These are phyloP conservation scores for Calliphora vicina DNA, from an alignment of 1,140 invertebrate species.

Conservation along the genomic window DNA sequence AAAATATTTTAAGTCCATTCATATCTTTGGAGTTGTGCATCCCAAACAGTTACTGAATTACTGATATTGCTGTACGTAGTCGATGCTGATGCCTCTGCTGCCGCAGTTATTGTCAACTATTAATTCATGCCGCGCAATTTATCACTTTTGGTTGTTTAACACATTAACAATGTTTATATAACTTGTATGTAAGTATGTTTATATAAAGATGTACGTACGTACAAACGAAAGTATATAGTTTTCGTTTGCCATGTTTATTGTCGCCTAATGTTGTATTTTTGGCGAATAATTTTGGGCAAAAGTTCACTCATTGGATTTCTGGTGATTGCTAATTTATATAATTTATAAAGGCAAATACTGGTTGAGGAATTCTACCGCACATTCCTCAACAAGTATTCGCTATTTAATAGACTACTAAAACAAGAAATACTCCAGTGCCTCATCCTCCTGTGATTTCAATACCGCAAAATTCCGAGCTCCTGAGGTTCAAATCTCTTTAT, in stretches of 20 bases:
- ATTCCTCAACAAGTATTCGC: no score
- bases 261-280: not conserved
- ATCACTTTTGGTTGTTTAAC: slow-evolving; percentile 62
- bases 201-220: not conserved
- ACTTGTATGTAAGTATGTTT: not conserved
- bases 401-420: no score
- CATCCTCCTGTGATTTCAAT: no score
- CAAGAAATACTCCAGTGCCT: no score
- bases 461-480: no score
- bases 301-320: no score
- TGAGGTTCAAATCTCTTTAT: no score
- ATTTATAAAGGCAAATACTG: no score
- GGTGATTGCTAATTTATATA: no score
- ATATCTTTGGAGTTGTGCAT: slow-evolving; percentile 39
- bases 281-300: not conserved
- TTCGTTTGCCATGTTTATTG: not conserved
- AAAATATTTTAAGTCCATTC: slow-evolving; percentile 11
- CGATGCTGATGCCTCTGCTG: slow-evolving; percentile 40
- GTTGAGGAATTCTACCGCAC: no score
- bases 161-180: slow-evolving; percentile 53
- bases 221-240: not conserved
- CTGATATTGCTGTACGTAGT: slow-evolving; percentile 37
- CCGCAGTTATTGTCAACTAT: slow-evolving; percentile 51
- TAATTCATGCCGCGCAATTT: slow-evolving; percentile 61
- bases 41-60: slow-evolving; percentile 23